Conservation (phyloP, 2,797 vertebrate genomes). For the Anguilla obscura region DNA sequence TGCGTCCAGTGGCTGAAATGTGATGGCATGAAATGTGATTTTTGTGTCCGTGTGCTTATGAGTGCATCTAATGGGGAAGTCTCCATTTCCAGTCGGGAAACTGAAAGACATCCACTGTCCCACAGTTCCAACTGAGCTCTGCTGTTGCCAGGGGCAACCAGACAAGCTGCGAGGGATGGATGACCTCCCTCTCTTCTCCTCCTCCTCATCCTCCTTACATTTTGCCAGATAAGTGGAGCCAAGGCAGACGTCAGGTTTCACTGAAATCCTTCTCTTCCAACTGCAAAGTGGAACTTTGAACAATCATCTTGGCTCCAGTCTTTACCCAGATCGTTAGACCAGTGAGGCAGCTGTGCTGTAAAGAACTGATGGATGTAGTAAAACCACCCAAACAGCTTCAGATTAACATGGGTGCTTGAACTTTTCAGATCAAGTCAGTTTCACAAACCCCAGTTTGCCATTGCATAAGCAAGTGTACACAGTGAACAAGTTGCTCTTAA, state of each 20-base stretch:
- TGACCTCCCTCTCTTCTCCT: slow-evolving; percentile 32
- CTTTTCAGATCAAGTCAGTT: background rate
- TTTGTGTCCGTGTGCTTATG: background rate
- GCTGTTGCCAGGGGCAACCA: slow-evolving; percentile 39
- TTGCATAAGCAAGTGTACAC: background rate
- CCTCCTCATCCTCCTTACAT: slow-evolving; percentile 21
- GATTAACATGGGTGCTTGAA: background rate
- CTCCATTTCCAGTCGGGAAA: slow-evolving; percentile 36
- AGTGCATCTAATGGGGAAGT: slow-evolving; percentile 26
- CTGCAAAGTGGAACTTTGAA: background rate
- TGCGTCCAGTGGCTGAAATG: background rate
- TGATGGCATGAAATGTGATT: background rate
- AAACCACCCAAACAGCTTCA: background rate
- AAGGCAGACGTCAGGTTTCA: background rate
- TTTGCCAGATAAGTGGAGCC: slow-evolving; percentile 14
- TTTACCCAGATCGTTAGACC: background rate
- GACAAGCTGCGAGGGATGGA: slow-evolving; percentile 40
- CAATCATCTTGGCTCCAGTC: background rate
- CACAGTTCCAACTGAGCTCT: slow-evolving; percentile 30
- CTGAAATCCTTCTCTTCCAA: background rate
- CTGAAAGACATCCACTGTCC: slow-evolving; percentile 34
- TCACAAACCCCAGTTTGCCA: background rate
- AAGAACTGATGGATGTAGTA: background rate
- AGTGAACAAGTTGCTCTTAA: background rate
- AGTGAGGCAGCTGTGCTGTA: slow-evolving; percentile 6